Evolutionary conservation across 2,797 vertebrate genomes (phyloP), one percentile per base, ranked within the genome.

Genomic region (Catharus ustulatus): DNA sequence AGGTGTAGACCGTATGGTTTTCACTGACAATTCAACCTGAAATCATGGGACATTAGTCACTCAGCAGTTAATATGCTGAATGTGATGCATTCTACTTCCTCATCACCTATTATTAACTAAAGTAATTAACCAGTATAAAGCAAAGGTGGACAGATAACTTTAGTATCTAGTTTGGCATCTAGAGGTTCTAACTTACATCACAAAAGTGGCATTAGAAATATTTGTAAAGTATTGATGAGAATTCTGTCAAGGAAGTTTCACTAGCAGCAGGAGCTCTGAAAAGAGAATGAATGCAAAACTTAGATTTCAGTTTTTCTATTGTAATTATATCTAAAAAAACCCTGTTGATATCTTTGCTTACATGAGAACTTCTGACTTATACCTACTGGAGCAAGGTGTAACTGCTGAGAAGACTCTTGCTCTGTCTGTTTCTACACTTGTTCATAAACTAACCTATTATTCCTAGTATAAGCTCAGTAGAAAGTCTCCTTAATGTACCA

Each of bases 1-100:
- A 97, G 87, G 92, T 97, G 83, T 85, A 96, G 90, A 82, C 87
- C 94, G 97, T 96, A 88, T 80, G 96, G 76, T 38, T 94, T 95
- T 92, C 63, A 24, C 76, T 90, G 34, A 23, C 24, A 21, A 63
- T 74, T 95, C 51, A 38, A 32, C 78, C 69, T 83, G 52, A 96
- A 96, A 91, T 32, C 32, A 89, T 46, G 26, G 16, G 42, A 63
- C 68, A 62, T 79, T 76, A 91, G 66, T 59, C 88, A 90, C 51
- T 61, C 71, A 66, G 58, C 45, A 76, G 64, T 38, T 63, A 38
- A 63, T 69, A 85, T 62, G 23, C 38, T 79, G 69, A 58, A 30
- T 76, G 5, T 91, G 8, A 14, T 42, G 9, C 19, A 46, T 46
- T 51, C 19, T 74, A 30, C 14, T 79, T 85, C 75, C 48, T 57